These are phyloP conservation scores for Porites divaricata DNA, from an alignment of 92 coral and sea anemone genomes.

Conservation along the genomic window DNA sequence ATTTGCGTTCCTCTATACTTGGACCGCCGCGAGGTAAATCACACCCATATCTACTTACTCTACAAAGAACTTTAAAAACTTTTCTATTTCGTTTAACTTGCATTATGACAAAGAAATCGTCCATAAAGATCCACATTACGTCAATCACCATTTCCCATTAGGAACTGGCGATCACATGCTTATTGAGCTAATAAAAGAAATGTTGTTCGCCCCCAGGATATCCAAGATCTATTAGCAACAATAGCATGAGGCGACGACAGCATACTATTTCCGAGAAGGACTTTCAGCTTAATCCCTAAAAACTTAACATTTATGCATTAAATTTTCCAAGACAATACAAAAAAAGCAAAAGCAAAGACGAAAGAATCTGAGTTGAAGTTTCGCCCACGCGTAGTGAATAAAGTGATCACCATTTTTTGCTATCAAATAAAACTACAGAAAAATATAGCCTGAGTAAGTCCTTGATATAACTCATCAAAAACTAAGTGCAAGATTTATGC, in stretches of 20 bases:
- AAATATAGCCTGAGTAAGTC: not conserved
- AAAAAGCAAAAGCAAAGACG: constrained; percentile 2
- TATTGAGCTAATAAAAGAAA: constrained; percentile 12
- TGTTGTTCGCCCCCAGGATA: not conserved
- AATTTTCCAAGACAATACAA: constrained; percentile 1
- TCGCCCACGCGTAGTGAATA: not conserved
- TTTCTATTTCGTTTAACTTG: not conserved
- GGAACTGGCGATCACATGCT: not conserved
- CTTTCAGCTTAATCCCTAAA: constrained; percentile 40
- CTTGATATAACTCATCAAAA: not conserved
- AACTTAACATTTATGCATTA: constrained; percentile 10
- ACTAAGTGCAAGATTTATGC: constrained; percentile 1
- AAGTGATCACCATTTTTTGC: not conserved
- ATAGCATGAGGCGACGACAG: constrained; percentile 30
- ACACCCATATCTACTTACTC: constrained; percentile 8
- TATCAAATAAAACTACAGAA: not conserved
- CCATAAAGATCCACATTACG: not conserved
- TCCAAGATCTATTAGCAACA: not conserved
- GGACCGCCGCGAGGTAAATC: not conserved
- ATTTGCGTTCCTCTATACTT: too few species aligned
- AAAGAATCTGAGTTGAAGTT: constrained; percentile 3
- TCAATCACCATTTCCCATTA: not conserved
- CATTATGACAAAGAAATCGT: not conserved
- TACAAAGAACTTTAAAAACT: not conserved
- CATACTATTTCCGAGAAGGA: constrained; percentile 40